These are phyloP conservation scores for Erpetoichthys calabaricus DNA, from an alignment of 2,797 vertebrate species.

Conservation along the genomic window DNA sequence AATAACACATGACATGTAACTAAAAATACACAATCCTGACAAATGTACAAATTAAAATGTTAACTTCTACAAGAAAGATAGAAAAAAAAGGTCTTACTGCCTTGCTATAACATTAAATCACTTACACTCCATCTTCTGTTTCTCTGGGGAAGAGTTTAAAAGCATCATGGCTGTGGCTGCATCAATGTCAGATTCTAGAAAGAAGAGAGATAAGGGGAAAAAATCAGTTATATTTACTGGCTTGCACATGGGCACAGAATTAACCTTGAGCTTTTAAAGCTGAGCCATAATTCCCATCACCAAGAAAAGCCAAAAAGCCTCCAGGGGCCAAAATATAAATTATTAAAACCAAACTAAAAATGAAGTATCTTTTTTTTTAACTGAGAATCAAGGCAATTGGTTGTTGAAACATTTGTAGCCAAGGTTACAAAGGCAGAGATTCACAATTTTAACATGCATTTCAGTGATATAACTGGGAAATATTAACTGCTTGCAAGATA, in stretches of 20 bases:
- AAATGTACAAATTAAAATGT: too few species aligned
- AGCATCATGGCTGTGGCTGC: conserved; percentile 99
- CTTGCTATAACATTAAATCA: too few species aligned
- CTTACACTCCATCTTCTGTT: conserved; percentile 94
- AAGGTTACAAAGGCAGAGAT: conserved; percentile 50
- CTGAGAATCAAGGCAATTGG: conserved; percentile 12
- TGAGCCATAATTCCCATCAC: conserved; percentile 2
- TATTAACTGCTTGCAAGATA: too few species aligned
- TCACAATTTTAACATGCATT: too few species aligned
- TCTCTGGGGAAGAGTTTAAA: conserved; percentile 95
- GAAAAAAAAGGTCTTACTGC: too few species aligned
- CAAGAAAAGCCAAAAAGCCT: conserved; percentile 3
- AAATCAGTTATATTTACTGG: background rate
- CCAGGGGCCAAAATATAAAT: conserved; percentile 41
- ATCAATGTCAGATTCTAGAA: conserved; percentile 94
- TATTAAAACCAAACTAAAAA: conserved; percentile 49
- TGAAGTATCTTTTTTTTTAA: conserved; percentile 39
- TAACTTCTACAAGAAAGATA: too few species aligned
- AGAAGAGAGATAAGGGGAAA: conserved; percentile 47
- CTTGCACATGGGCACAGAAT: conserved; percentile 29
- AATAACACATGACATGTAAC: too few species aligned
- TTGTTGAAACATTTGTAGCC: conserved; percentile 51
- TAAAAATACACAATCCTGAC: too few species aligned
- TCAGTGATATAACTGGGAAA: too few species aligned
- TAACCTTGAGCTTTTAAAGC: background rate